These are phyloP conservation scores for Nycteola revayana DNA, from an alignment of 2,888 invertebrate genomes.

Conservation along the genomic window DNA sequence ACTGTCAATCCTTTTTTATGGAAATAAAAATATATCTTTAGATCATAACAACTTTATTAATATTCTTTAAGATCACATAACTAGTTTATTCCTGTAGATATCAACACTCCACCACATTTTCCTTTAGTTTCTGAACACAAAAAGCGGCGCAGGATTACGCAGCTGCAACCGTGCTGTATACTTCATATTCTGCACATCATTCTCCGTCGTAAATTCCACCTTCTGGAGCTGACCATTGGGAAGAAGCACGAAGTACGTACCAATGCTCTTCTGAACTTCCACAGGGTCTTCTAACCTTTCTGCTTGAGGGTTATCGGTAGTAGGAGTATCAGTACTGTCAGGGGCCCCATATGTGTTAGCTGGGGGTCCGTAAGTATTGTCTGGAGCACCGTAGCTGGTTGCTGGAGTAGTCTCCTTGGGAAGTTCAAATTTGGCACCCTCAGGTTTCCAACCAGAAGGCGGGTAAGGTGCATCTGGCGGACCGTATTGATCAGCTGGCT, in stretches of 20 bases:
- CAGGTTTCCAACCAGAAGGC: constrained; percentile 71
- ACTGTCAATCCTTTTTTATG: too few species aligned
- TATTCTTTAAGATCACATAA: constrained; percentile 9
- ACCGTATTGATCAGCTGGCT: constrained; percentile 41
- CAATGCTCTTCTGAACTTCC: constrained; percentile 74
- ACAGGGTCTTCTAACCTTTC: constrained; percentile 63
- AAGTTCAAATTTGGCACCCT: constrained; percentile 58
- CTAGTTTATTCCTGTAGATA: too few species aligned
- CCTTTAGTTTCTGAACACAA: constrained; percentile 40
- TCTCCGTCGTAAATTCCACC: constrained; percentile 79
- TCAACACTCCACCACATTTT: too few species aligned
- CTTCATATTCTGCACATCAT: constrained; percentile 80
- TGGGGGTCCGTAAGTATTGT: constrained; percentile 60
- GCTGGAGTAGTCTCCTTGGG: constrained; percentile 55
- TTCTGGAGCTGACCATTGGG: constrained; percentile 84
- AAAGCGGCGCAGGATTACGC: constrained; percentile 59
- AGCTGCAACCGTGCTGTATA: constrained; percentile 82
- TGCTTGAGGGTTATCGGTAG: constrained; percentile 61
- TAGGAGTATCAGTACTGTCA: constrained; percentile 47
- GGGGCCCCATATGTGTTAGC: constrained; percentile 57
- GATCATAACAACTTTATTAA: constrained; percentile 16
- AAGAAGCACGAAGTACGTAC: constrained; percentile 84
- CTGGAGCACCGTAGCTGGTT: constrained; percentile 58
- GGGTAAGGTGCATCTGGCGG: constrained; percentile 53
- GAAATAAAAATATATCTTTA: constrained; percentile 2